phyloP scores from a whole-genome alignment of 1,140 invertebrate species.

The Grapholita molesta region DNA sequence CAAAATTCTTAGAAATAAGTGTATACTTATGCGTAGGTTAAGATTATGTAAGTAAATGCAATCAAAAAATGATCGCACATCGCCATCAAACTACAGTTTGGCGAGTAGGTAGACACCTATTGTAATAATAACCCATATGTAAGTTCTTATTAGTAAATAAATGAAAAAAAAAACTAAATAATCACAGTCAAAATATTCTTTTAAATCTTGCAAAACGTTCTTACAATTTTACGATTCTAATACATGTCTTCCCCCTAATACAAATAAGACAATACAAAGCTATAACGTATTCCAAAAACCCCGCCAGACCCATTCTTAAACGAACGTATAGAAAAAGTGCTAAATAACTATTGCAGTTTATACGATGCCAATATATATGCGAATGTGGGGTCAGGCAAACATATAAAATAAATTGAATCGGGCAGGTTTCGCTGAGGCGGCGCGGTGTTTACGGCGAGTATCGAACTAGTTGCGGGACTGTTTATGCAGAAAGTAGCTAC shows the following conservation, averaged over 20 bases:
- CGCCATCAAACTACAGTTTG: too few species aligned
- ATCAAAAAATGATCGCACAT: too few species aligned
- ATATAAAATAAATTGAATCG: conserved; percentile 58
- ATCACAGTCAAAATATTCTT: not conserved
- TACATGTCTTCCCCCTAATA: not conserved
- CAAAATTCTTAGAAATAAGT: too few species aligned
- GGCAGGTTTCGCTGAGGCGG: conserved; percentile 40
- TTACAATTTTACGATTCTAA: not conserved
- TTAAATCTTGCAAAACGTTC: not conserved
- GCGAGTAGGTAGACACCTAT: too few species aligned
- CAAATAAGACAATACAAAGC: not conserved
- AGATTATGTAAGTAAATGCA: too few species aligned
- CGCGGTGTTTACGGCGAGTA: conserved; percentile 34
- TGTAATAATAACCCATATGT: too few species aligned
- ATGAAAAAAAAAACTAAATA: too few species aligned
- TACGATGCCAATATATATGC: conserved; percentile 9
- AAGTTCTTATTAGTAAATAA: too few species aligned
- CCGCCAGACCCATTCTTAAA: not conserved
- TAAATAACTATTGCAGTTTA: conserved; percentile 10
- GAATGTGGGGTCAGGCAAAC: conserved; percentile 20
- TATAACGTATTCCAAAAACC: not conserved
- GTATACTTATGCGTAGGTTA: too few species aligned
- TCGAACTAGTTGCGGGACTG: not conserved
- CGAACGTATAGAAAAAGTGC: not conserved
- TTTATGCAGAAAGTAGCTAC: too few species aligned